Evolutionary conservation across 92 coral and sea anemone species (phyloP), one percentile per base, ranked within the genome.

Genomic region (Phenganax stokvisi): DNA sequence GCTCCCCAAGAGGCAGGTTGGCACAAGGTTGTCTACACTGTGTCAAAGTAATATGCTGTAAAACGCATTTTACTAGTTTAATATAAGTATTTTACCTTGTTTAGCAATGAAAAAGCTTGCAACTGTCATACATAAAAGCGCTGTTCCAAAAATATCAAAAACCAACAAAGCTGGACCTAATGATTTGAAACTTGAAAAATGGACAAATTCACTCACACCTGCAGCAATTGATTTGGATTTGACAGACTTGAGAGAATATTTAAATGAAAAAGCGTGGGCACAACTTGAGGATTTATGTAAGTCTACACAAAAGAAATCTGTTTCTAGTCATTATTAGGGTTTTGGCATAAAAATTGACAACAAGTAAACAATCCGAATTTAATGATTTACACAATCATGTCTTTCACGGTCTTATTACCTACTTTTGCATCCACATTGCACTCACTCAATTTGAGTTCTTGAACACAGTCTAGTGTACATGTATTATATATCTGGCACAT

Each of bases 201-300:
- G 53, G 10, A 17, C 70, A 9, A 25, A 73, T 9, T 8, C 9
- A 53, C 78, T 73, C 25, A 9, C 60, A 51, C 78, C 78, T 51
- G 25, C 16, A 12, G 78, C 78, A 51, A 53, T 73, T 73, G 78
- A 56, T 51, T 44, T 73, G 60, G 54, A 73, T 73, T 56, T 73
- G 30, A 73, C 25, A 25, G 78, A 60, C 12, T 17, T 76, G 54
- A 56, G 81, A 30, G n/a, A 76, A 54, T 76, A 76, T 56, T 76
- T 76, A 52, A 76, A 76, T 30, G 66, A 61, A 12, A 47, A 57
- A 58, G 54, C 71, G 5, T 77, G 81, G 81, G 55, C 74, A 3
- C 81, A 82, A 71, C 72, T 79, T 16, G 47, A 37, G 47, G 47
- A 37, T 37, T 37, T 37, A 1, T 37, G 47, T 37, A 37, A 37